Conservation (phyloP, 2,888 invertebrate species). For the Thelaira solivaga region DNA sequence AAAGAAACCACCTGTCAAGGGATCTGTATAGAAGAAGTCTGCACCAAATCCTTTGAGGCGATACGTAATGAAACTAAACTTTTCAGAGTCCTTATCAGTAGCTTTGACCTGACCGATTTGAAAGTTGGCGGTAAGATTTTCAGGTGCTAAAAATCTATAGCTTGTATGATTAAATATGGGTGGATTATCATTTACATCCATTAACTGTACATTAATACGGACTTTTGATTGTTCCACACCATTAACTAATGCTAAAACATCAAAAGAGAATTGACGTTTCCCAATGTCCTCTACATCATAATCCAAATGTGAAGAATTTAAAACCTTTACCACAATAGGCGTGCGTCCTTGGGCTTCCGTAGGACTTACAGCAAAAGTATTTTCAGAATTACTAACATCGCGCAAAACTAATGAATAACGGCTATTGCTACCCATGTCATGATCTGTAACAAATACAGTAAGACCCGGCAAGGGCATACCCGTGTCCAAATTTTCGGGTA, state of each 20-base stretch:
- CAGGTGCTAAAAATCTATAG: constrained; percentile 83
- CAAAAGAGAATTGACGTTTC: constrained; percentile 81
- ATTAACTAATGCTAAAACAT: constrained; percentile 81
- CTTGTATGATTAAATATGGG: constrained; percentile 82
- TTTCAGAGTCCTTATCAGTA: constrained; percentile 84
- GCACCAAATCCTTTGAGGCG: constrained; percentile 87
- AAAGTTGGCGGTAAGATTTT: constrained; percentile 81
- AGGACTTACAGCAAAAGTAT: constrained; percentile 82
- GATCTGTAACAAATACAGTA: constrained; percentile 85
- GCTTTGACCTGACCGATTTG: constrained; percentile 83
- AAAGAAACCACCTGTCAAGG: constrained; percentile 82
- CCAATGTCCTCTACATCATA: constrained; percentile 83
- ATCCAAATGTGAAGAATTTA: constrained; percentile 82
- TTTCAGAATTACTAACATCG: constrained; percentile 80
- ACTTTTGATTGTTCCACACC: constrained; percentile 80
- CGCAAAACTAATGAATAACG: constrained; percentile 82
- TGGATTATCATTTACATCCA: constrained; percentile 89
- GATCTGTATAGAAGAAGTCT: constrained; percentile 85
- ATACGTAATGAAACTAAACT: constrained; percentile 85
- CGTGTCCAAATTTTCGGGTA: constrained; percentile 86
- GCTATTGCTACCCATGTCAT: constrained; percentile 85
- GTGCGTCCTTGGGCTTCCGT: constrained; percentile 84
- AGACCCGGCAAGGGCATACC: constrained; percentile 84
- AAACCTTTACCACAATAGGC: constrained; percentile 85
- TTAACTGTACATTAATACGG: constrained; percentile 81